Base-by-base conservation (phyloP, 2,888 invertebrate genomes). In the Cryptus armator region DNA sequence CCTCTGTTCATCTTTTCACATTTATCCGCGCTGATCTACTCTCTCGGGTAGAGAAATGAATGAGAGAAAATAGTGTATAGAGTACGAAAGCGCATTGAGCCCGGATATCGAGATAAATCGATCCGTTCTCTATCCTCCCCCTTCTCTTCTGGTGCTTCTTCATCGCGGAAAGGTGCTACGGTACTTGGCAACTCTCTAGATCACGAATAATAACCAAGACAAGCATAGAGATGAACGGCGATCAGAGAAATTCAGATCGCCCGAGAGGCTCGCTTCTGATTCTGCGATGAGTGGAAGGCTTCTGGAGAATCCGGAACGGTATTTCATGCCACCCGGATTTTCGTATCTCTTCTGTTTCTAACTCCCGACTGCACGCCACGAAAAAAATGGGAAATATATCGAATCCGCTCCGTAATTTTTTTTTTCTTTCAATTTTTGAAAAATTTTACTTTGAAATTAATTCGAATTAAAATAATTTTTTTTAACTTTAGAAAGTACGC, bases 71-170 rank as follows among this genome's bases (percentile, higher is more conserved):
- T 56, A 74, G 51, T 46, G n/a, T 37, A 75, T 29, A 81, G 75
- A 68, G 64, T 78, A 12, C 76, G 84, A 71, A 70, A 37, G 37
- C 72, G 80, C 72, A 81, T 71, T 76, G 82, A 85, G 83, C 81
- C 85, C 82, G 86, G 88, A 90, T 90, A 89, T 91, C 90, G 89
- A 89, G 91, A 90, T 89, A 87, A 89, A 90, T 91, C 89, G 90
- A 91, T 90, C 87, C 66, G 59, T 70, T 62, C 71, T 19, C 59
- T 71, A 67, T 64, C 64, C 78, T 70, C 74, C 70, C 53, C 64
- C 59, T 43, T 71, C 75, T 81, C 56, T 68, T 51, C 37, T 53
- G 6, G n/a, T 62, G 59, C 7, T 48, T 78, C 46, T 68, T n/a
- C 37, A 19, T 67, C 53, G 71, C 37, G 10, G 24, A 43, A 14